phyloP scores from a whole-genome alignment of 2,113 vertebrate genomes.

The Cichladusa arquata region DNA sequence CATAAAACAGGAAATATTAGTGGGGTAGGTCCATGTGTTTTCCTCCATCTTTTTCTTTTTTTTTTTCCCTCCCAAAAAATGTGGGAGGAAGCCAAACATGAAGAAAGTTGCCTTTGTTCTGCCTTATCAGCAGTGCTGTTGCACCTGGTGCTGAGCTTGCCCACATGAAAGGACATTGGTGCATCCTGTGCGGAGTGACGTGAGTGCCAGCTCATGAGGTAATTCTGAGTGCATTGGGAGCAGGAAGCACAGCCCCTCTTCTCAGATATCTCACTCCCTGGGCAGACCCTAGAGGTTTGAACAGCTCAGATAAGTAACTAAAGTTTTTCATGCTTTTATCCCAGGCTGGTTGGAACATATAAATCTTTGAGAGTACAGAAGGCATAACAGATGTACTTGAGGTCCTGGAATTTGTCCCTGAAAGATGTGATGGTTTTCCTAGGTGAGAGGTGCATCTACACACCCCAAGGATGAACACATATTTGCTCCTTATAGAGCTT shows the following conservation, averaged over 20 bases:
- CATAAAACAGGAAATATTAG: not conserved
- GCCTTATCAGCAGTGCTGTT: not conserved
- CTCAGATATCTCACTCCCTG: not conserved
- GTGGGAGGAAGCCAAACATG: not conserved
- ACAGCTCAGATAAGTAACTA: not conserved
- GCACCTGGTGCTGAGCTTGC: conserved; percentile 1
- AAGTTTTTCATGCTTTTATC: not conserved
- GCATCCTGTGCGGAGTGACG: not conserved
- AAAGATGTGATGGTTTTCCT: not conserved
- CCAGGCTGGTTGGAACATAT: not conserved
- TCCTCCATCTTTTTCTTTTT: not conserved
- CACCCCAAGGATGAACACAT: not conserved
- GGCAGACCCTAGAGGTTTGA: not conserved
- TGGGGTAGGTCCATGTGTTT: not conserved
- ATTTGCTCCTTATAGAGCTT: not conserved
- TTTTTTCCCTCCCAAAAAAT: not conserved
- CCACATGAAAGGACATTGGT: not conserved
- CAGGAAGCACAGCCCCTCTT: not conserved
- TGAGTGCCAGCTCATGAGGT: not conserved
- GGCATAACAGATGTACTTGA: not conserved
- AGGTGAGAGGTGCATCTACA: not conserved
- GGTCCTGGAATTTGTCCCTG: not conserved
- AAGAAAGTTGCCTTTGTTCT: conserved; percentile 29
- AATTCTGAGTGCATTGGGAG: not conserved
- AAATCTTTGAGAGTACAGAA: not conserved